A percentile compares a stretch with the other conserved stretches of the same genome.
Evolutionary conservation across 2,113 vertebrate genomes (phyloP).

Genomic region (Girardinichthys multiradiatus): DNA sequence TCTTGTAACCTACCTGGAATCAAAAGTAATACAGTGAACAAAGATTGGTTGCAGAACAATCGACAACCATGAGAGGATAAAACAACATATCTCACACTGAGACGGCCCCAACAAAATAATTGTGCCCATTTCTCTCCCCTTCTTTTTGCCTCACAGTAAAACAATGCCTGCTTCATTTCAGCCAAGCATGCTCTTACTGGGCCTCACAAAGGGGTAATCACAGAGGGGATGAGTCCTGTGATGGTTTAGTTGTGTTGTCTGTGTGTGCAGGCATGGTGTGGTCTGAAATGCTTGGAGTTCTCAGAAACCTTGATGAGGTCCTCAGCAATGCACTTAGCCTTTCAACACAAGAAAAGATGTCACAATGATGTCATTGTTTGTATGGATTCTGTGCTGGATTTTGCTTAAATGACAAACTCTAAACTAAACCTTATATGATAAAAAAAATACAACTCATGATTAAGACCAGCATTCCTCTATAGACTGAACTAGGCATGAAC

Average conservation of each 20-base stretch:
- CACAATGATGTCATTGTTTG: slow-evolving; percentile 50
- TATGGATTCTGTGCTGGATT: slow-evolving; percentile 8
- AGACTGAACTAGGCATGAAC: no score
- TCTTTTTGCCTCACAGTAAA: slow-evolving; percentile 44
- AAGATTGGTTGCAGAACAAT: background rate
- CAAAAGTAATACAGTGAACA: background rate
- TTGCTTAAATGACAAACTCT: slow-evolving; percentile 2
- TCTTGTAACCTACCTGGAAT: slow-evolving; percentile 6
- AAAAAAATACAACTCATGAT: no score
- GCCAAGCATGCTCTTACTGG: slow-evolving; percentile 43
- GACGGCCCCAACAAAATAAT: slow-evolving; percentile 9
- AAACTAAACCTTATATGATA: no score
- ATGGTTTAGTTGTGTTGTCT: slow-evolving; percentile 46
- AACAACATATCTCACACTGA: slow-evolving; percentile 3
- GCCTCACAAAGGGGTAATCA: slow-evolving; percentile 55
- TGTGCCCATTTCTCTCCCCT: slow-evolving; percentile 6
- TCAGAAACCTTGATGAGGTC: slow-evolving; percentile 52
- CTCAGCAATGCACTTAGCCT: slow-evolving; percentile 55
- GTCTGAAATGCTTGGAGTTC: slow-evolving; percentile 30
- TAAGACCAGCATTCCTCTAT: no score
- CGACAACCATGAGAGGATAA: slow-evolving; percentile 4
- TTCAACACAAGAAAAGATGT: slow-evolving; percentile 44
- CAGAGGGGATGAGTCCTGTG: slow-evolving; percentile 42
- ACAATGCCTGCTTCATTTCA: slow-evolving; percentile 71
- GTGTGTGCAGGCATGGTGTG: slow-evolving; percentile 28